phyloP scores from a whole-genome alignment of 1,140 invertebrate genomes.

The Bombus huntii region DNA sequence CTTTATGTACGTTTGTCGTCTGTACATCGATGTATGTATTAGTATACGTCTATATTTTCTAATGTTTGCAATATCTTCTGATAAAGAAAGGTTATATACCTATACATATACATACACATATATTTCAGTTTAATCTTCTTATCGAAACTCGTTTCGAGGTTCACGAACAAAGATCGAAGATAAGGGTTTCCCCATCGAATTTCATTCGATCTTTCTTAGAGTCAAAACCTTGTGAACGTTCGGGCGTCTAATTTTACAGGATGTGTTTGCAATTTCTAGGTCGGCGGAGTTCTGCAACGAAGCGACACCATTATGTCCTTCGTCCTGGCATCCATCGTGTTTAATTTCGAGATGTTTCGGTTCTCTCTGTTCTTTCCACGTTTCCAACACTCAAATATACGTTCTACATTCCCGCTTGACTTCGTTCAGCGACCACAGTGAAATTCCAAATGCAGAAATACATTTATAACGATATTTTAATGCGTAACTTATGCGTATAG shows the following conservation, averaged over 20 bases:
- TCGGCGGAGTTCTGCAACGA: neutral
- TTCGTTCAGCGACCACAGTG: neutral
- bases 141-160: neutral
- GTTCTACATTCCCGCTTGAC: neutral
- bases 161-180: neutral
- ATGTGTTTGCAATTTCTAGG: neutral
- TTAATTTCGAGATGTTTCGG: neutral
- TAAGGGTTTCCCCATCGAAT: neutral
- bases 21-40: too few relatives aligned
- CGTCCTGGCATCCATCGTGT: neutral
- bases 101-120: too few relatives aligned
- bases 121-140: neutral
- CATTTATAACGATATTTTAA: constrained; percentile 5
- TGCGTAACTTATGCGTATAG: neutral
- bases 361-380: neutral
- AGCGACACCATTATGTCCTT: constrained; percentile 10
- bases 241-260: neutral
- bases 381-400: neutral
- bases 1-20: too few relatives aligned
- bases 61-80: too few relatives aligned
- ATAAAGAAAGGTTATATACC: too few relatives aligned
- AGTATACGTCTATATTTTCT: too few relatives aligned
- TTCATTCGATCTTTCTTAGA: neutral
- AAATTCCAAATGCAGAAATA: neutral
- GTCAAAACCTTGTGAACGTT: too few relatives aligned